These are phyloP conservation scores for Euplexia lucipara DNA, from an alignment of 2,888 invertebrate genomes.

Conservation along the genomic window DNA sequence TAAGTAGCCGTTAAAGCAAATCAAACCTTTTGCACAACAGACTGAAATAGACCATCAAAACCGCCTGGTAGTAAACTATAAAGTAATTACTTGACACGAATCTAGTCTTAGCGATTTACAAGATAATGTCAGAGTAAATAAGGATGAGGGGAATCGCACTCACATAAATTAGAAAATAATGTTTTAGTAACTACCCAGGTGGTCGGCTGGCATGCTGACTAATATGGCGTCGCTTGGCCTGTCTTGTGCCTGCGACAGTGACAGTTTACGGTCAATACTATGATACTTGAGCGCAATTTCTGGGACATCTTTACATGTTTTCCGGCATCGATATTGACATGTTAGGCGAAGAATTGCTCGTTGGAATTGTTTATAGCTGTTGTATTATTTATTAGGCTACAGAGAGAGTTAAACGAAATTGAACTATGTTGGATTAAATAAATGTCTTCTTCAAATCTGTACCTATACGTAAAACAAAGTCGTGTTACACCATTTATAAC, in stretches of 20 bases:
- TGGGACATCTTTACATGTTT: slow-evolving; percentile 45
- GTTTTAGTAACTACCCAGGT: slow-evolving; percentile 68
- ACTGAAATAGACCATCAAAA: slow-evolving; percentile 40
- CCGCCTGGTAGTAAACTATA: slow-evolving; percentile 33
- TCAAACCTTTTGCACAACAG: slow-evolving; percentile 21
- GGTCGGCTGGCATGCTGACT: slow-evolving; percentile 54
- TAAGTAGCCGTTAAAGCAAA: slow-evolving; percentile 22
- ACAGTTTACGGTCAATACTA: slow-evolving; percentile 61
- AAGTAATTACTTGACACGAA: slow-evolving; percentile 47
- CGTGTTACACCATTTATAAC: too few relatives aligned
- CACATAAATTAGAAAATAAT: slow-evolving; percentile 71
- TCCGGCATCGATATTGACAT: slow-evolving; percentile 38
- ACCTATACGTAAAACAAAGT: too few relatives aligned
- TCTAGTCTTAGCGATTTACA: slow-evolving; percentile 52
- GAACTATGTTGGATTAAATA: slow-evolving; percentile 24
- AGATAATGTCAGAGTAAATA: slow-evolving; percentile 58
- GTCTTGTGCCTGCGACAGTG: slow-evolving; percentile 43
- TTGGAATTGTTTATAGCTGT: slow-evolving; percentile 16
- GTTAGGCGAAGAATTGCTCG: slow-evolving; percentile 25
- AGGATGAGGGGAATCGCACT: slow-evolving; percentile 54
- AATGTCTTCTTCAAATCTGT: too few relatives aligned
- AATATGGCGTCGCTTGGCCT: slow-evolving; percentile 51
- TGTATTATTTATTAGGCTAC: slow-evolving; percentile 28
- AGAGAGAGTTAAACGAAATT: too few relatives aligned
- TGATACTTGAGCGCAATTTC: slow-evolving; percentile 38